Evolutionary conservation across 2,888 invertebrate species (phyloP), one percentile per base, ranked within the genome.

Genomic region (Sylvicola cinctus): DNA sequence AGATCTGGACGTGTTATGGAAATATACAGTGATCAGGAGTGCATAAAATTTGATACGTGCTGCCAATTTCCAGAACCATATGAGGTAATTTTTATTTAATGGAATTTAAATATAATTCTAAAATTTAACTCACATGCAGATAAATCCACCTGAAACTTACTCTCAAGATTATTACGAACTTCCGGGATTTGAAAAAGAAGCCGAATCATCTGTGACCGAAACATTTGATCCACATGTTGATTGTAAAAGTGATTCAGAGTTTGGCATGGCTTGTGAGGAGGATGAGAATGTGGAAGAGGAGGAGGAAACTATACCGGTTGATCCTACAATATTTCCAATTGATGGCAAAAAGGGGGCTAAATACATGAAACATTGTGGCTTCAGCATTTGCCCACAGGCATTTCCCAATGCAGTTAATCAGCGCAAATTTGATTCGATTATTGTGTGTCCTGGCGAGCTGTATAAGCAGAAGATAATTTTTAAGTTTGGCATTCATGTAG

Each of bases 11-110:
- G 83, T 39, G 66, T 63, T 6, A 48, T 87, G 37, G 77, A 80
- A 48, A 66, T 83, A 0, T 72, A 68, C 45, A 76, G 81, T 36
- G 76, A 81, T 47, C 80, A 83, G 49, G 83, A 83, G 0, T 85
- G 84, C 2, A 63, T 87, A 40, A 84, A 85, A 53, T 72, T 88
- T 46, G 85, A 88, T 51, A 84, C 84, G 0, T 67, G 73, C 0
- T 78, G 80, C 48, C 60, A 58, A 31, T 55, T 80, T 4, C 78
- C 79, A 0, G 65, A 69, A 39, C 62, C 62, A 1, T 28, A 13
- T 28, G 28, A 28, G n/a, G 28, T 20, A 8, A 20, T 20, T 4
- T 6, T 20, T 8, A 20, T 20, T n/a, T n/a, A n/a, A n/a, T n/a
- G n/a, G n/a, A n/a, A n/a, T n/a, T n/a, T n/a, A n/a, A n/a, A 25